These are phyloP conservation scores for Psittacara wagleri DNA, from an alignment of 2,113 vertebrate genomes.

Conservation along the genomic window DNA sequence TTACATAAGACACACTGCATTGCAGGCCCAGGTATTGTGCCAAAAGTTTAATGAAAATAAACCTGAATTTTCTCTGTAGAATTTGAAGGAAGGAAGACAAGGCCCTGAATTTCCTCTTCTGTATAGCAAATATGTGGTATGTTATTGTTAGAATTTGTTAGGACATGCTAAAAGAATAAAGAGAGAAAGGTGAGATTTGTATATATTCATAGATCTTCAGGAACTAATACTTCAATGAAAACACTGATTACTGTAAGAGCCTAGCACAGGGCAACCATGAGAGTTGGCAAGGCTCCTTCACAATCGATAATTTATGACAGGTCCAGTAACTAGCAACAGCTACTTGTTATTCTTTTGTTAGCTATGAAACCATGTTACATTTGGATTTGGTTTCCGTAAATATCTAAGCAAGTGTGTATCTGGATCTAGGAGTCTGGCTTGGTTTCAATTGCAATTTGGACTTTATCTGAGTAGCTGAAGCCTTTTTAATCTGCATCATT, in stretches of 20 bases:
- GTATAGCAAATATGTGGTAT: background rate
- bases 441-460: background rate
- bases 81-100: background rate
- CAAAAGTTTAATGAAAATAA: background rate
- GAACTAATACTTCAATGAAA: background rate
- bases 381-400: constrained; percentile 38
- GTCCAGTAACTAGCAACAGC: constrained; percentile 16
- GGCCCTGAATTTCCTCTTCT: background rate
- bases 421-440: background rate
- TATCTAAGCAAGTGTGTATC: constrained; percentile 4
- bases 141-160: background rate
- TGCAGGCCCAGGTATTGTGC: background rate
- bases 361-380: background rate
- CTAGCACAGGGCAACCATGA: background rate
- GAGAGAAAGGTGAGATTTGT: background rate
- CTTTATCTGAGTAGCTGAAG: constrained; percentile 6
- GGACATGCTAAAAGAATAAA: background rate
- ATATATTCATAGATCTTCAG: background rate
- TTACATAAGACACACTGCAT: background rate
- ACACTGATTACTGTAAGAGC: background rate
- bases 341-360: constrained; percentile 41
- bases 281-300: background rate
- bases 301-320: background rate
- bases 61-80: background rate
- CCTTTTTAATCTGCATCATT: background rate